Evolutionary conservation across 1,140 invertebrate species (phyloP).

Genomic region (Micrasema minimum): DNA sequence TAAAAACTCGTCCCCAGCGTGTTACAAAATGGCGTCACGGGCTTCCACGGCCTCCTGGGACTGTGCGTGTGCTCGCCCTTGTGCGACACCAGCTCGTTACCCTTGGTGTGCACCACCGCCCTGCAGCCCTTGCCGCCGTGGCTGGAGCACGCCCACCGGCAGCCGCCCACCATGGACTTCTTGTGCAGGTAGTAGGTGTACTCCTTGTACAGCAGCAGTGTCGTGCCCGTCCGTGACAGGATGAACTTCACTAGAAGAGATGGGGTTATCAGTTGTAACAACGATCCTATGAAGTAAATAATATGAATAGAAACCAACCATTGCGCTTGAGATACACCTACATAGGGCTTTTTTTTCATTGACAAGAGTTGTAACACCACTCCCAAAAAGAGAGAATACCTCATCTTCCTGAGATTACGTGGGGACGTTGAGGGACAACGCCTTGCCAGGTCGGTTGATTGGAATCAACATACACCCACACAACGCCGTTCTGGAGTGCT

Average conservation of each 20-base stretch:
- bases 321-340: too few species aligned
- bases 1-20: slow-evolving; percentile 21
- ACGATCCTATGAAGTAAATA: background rate
- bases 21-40: slow-evolving; percentile 12
- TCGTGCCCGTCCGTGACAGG: slow-evolving; percentile 32
- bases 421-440: too few species aligned
- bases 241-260: slow-evolving; percentile 32
- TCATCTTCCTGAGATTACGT: too few species aligned
- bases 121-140: slow-evolving; percentile 36
- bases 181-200: slow-evolving; percentile 43
- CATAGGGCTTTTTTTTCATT: too few species aligned
- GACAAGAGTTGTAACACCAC: too few species aligned
- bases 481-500: too few species aligned
- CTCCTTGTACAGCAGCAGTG: slow-evolving; percentile 27
- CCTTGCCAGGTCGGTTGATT: too few species aligned
- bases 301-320: background rate
- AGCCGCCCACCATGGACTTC: slow-evolving; percentile 27
- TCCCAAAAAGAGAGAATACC: too few species aligned
- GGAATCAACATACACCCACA: too few species aligned
- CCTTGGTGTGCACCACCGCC: slow-evolving; percentile 34
- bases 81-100: slow-evolving; percentile 9
- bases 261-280: background rate
- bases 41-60: slow-evolving; percentile 17
- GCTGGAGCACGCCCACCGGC: slow-evolving; percentile 38
- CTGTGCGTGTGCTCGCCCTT: slow-evolving; percentile 24